A percentile compares a stretch with the other conserved stretches of the same genome.
Conservation (phyloP, 2,113 vertebrate species). For the Prionailurus viverrinus region DNA sequence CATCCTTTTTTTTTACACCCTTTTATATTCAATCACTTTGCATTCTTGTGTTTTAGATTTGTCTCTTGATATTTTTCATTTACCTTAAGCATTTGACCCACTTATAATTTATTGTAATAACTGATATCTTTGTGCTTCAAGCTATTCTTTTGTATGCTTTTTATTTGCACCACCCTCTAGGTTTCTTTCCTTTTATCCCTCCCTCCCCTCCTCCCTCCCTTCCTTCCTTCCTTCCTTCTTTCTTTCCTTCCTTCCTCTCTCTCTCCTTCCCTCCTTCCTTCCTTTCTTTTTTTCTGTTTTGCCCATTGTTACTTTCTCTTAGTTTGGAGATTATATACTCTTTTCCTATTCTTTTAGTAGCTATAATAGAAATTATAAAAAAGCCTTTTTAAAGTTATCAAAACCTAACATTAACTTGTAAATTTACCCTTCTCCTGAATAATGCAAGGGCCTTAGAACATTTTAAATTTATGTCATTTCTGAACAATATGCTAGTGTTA, state of each 20-base stretch:
- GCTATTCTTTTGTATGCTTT: background rate
- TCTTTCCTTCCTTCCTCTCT: no score
- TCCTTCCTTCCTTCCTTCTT: no score
- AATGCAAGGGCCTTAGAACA: background rate
- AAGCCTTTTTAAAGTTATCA: background rate
- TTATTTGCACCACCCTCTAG: background rate
- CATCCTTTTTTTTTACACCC: background rate
- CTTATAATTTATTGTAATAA: background rate
- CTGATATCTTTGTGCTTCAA: background rate
- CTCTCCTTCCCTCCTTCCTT: background rate
- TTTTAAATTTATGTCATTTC: background rate
- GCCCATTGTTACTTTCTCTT: background rate
- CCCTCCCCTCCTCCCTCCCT: no score
- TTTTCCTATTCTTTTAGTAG: background rate
- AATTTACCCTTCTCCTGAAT: background rate
- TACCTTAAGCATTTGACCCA: background rate
- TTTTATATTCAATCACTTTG: background rate
- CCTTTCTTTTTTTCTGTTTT: background rate
- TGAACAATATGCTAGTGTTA: background rate
- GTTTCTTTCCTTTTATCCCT: background rate
- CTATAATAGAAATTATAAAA: background rate
- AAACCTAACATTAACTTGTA: background rate
- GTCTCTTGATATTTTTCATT: background rate
- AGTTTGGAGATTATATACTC: background rate
- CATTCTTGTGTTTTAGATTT: background rate